Evolutionary conservation across 1,140 invertebrate species (phyloP), one percentile per base, ranked within the genome.

Genomic region (Sipha flava): DNA sequence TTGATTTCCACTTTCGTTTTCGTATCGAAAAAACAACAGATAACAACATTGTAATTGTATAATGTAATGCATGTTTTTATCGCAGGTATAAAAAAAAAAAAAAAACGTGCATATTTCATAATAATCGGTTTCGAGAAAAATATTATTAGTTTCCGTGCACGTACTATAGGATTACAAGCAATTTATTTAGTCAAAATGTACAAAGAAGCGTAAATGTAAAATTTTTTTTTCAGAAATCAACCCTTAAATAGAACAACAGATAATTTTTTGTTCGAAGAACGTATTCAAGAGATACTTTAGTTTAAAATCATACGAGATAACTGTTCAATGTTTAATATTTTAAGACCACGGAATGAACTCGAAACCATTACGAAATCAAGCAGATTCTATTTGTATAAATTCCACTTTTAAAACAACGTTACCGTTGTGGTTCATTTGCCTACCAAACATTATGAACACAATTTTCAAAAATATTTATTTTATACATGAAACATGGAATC

Each of bases 1-100:
- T 66, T 23, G 21, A 66, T 40, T 66, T 66, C 34, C 14, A 66
- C 62, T 66, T 66, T 66, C 62, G 37, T 66, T 66, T 66, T 66
- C 62, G 37, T 23, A 66, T 12, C n/a, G 5, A 40, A 66, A 66
- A 66, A 31, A 66, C n/a, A n/a, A n/a, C n/a, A n/a, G n/a, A n/a
- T n/a, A n/a, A n/a, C n/a, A n/a, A n/a, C n/a, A n/a, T n/a, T n/a
- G n/a, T n/a, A n/a, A n/a, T n/a, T n/a, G n/a, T 34, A 66, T 66
- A 23, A 40, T 5, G 6, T n/a, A 37, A 26, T n/a, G n/a, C 31
- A 34, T 34, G 31, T 3, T 66, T 14, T 43, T 40, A 66, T 66
- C 31, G 34, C 62, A 40, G 62, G 37, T 10, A 40, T 40, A 6
- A 40, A 40, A 40, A 40, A 40, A 40, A 40, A 7, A 40, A 43